Evolutionary conservation across 2,888 invertebrate genomes (phyloP), one percentile per base, ranked within the genome.

Genomic region (Cephonodes hylas): DNA sequence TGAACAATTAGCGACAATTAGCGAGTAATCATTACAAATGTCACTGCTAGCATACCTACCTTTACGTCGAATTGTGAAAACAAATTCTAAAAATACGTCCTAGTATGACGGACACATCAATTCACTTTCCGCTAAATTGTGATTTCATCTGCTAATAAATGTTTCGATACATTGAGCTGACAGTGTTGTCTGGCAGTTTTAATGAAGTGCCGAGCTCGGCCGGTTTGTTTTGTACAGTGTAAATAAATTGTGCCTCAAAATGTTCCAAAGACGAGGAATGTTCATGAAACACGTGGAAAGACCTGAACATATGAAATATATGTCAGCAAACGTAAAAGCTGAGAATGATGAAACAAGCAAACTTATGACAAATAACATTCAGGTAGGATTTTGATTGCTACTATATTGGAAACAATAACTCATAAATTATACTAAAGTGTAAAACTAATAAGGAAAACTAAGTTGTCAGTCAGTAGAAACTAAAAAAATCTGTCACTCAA

Each of bases 401-500:
- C 27, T 25, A 15, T n/a, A 27, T 6, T 8, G 44, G 18, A 44
- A 44, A n/a, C 18, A 27, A 3, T 20, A 22, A 31, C 10, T 44
- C 31, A 18, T 34, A 27, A 10, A 20, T 59, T n/a, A 34, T 20
- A 60, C 60, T 60, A 61, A 66, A 61, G 58, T 60, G 22, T 65
- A 64, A 67, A 71, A 74, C 70, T 71, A 74, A 71, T 18, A 42
- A 25, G 13, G 25, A n/a, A 10, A 38, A 34, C 69, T 72, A 64
- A 74, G 75, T 72, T 66, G 71, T 71, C 68, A 71, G 76, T 79
- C 76, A 69, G 72, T 69, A 68, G 77, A 79, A 77, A 38, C 34
- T 25, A 23, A 58, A 31, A 23, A 58, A 58, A 83, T 77, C 72
- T 83, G 84, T 86, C 85, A 84, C 77, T 78, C 71, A 70, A 74